A percentile compares a stretch with the other conserved stretches of the same genome.
phyloP scores from a whole-genome alignment of 2,888 invertebrate species.

The Aricia artaxerxes region DNA sequence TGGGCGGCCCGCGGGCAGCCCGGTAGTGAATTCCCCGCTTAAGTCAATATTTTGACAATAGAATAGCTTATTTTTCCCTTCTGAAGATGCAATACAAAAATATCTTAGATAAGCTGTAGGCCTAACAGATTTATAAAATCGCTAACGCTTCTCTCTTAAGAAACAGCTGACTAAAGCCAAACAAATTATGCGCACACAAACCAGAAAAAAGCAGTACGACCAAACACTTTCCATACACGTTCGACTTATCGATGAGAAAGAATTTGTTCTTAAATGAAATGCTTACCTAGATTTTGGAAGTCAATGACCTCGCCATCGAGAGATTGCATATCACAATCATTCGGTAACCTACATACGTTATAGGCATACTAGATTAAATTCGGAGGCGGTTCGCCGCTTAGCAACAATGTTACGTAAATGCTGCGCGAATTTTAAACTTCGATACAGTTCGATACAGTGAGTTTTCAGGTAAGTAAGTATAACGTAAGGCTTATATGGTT shows the following conservation, averaged over 20 bases:
- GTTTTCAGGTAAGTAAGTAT: neutral
- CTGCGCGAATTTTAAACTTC: neutral
- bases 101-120: neutral
- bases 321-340: conserved; percentile 49
- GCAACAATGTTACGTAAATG: conserved; percentile 8
- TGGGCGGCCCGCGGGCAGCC: too few species aligned
- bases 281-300: conserved; percentile 43
- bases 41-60: too few species aligned
- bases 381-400: conserved; percentile 38
- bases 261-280: conserved; percentile 29
- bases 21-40: too few species aligned
- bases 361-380: conserved; percentile 45
- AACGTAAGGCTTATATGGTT: neutral
- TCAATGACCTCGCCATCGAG: conserved; percentile 48
- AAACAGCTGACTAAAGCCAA: neutral
- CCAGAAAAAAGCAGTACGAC: neutral
- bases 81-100: neutral
- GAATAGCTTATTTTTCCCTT: neutral
- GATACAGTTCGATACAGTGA: neutral
- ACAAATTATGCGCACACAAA: conserved; percentile 9
- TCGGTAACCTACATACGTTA: conserved; percentile 49
- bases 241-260: conserved; percentile 18
- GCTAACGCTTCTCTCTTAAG: conserved; percentile 1
- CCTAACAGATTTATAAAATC: neutral
- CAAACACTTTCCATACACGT: conserved; percentile 18